A percentile compares a stretch with the other conserved stretches of the same genome.
phyloP scores from a whole-genome alignment of 1,140 invertebrate genomes.

The Leptinotarsa undecemlineata region DNA sequence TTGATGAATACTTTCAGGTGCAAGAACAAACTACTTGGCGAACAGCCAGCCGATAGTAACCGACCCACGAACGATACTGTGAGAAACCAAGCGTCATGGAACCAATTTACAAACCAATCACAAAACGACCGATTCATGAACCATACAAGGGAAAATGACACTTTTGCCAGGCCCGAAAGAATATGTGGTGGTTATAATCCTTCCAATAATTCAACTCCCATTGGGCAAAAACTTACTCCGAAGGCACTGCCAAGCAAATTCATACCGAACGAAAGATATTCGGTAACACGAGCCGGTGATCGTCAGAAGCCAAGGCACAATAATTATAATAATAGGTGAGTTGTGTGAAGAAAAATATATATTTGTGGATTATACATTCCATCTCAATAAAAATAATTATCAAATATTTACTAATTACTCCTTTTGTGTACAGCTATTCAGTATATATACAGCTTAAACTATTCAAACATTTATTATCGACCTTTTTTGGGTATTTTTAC shows the following conservation, averaged over 20 bases:
- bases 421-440: no score
- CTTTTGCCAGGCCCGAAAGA: not conserved
- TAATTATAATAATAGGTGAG: not conserved
- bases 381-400: no score
- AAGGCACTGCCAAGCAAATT: not conserved
- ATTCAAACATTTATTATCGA: no score
- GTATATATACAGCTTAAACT: no score
- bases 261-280: not conserved
- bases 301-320: not conserved
- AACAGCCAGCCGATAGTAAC: not conserved
- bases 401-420: no score
- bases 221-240: not conserved
- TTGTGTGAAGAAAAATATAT: not conserved
- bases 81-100: no score
- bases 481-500: no score
- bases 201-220: not conserved
- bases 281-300: not conserved
- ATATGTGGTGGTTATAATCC: not conserved
- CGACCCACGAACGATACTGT: not conserved
- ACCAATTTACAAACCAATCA: no score
- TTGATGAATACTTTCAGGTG: not conserved
- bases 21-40: conserved; percentile 2
- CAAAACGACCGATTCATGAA: no score
- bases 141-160: not conserved
- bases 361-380: no score